Conservation (phyloP, 2,797 vertebrate genomes). For the Falco novaeseelandiae region DNA sequence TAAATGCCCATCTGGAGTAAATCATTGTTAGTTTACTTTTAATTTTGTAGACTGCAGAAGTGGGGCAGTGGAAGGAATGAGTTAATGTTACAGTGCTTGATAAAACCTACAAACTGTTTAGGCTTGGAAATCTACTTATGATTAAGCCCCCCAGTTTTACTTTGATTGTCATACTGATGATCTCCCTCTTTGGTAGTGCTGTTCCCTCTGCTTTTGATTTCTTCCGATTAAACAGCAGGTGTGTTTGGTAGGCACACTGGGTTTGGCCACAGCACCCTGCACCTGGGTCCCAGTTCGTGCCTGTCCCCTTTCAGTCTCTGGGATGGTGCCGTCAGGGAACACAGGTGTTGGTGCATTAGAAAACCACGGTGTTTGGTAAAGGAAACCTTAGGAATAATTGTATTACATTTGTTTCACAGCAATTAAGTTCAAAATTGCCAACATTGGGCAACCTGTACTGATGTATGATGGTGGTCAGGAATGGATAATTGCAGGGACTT, state of each 20-base stretch:
- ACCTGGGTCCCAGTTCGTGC: rapidly evolving
- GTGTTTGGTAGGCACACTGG: rapidly evolving
- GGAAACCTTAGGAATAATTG: background rate
- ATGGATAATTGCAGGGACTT: background rate
- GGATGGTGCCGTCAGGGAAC: rapidly evolving
- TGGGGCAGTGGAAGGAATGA: background rate
- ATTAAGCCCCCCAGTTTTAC: background rate
- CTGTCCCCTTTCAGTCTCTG: rapidly evolving
- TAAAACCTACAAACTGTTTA: background rate
- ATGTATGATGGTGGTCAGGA: background rate
- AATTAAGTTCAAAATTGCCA: background rate
- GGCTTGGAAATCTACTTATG: background rate
- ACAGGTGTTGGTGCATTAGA: background rate
- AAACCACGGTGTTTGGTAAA: background rate
- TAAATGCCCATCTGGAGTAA: constrained; percentile 42
- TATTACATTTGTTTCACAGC: background rate
- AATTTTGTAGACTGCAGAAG: constrained; percentile 16
- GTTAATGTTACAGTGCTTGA: background rate
- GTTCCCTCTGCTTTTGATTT: background rate
- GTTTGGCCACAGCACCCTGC: background rate
- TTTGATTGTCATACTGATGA: rapidly evolving
- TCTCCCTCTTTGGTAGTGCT: background rate
- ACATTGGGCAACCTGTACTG: rapidly evolving
- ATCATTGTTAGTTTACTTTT: constrained; percentile 25
- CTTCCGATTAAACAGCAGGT: rapidly evolving